phyloP scores from a whole-genome alignment of 2,797 vertebrate genomes.

The Dipus sagitta region DNA sequence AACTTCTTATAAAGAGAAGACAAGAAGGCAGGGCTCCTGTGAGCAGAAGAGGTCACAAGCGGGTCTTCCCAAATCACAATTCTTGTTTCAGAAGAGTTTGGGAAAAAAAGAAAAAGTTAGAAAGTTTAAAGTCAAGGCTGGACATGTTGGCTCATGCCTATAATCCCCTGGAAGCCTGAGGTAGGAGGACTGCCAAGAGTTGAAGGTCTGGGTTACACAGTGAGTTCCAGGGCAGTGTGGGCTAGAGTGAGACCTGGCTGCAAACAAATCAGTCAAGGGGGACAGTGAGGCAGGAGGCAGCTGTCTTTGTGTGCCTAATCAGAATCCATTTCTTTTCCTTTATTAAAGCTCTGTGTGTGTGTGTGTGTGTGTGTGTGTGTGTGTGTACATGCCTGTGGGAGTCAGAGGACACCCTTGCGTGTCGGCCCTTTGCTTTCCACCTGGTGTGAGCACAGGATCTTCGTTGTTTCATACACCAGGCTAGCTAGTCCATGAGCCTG shows the following conservation, averaged over 20 bases:
- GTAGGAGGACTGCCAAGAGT: not conserved
- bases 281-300: not conserved
- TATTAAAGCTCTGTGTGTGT: no score
- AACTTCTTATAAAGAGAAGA: no score
- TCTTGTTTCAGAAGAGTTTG: not conserved
- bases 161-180: not conserved
- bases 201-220: not conserved
- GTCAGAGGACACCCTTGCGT: no score
- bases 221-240: not conserved
- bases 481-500: no score
- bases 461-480: no score
- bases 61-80: not conserved
- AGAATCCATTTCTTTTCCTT: not conserved
- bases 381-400: no score
- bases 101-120: not conserved
- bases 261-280: not conserved
- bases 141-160: not conserved
- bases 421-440: no score
- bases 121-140: not conserved
- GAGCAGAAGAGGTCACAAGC: no score
- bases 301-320: not conserved
- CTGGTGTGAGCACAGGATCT: no score
- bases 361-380: no score
- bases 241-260: not conserved
- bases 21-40: no score